Base-by-base conservation (phyloP, 2,113 vertebrate genomes). In the Cynoglossus semilaevis region DNA sequence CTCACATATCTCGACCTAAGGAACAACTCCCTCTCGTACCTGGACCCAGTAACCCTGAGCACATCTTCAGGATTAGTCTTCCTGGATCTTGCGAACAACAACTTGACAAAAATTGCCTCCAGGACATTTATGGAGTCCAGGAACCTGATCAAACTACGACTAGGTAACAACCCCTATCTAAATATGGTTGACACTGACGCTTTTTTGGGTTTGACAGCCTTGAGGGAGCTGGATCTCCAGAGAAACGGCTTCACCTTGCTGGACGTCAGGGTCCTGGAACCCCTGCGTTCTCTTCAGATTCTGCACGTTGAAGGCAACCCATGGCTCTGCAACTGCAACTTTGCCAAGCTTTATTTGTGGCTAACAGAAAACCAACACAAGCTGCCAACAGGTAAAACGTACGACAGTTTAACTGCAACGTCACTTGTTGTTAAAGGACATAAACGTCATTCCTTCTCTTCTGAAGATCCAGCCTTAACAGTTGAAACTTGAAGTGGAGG, bases 221-320 rank as follows among this genome's bases (percentile, higher is more conserved):
- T 97, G 58, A 92, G 94, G 68, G 95, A 96, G 83, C 78, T 97
- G 70, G 94, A 96, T 70, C 42, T 98, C 70, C 91, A 97, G 53
- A 87, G 87, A 73, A 95, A 94, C 63, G 89, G 91, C 45, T 87
- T 97, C 11, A 90, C 90, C 34, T 84, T 84, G 72, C 90, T 97
- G 22, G 92, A 82, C 2, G 91, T 94, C 60, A 83, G 80, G 43
- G 80, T 90, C 76, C 85, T 97, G 63, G 90, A 90, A 34, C 89
- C 89, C 0, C 86, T 97, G 46, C 91, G 94, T 14, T 94, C 93
- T 29, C 91, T 97, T 36, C 84, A 92, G 68, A 77, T 85, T 18
- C 68, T 96, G 62, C 93, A 91, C 53, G 58, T 97, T 61, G 95
- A 97, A 77, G 95, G 94, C n/a, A 97, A 97, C 87, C 95, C 95